A percentile compares a stretch with the other conserved stretches of the same genome.
Evolutionary conservation across 2,797 vertebrate genomes (phyloP).

Genomic region (Sebastes matsubarae): DNA sequence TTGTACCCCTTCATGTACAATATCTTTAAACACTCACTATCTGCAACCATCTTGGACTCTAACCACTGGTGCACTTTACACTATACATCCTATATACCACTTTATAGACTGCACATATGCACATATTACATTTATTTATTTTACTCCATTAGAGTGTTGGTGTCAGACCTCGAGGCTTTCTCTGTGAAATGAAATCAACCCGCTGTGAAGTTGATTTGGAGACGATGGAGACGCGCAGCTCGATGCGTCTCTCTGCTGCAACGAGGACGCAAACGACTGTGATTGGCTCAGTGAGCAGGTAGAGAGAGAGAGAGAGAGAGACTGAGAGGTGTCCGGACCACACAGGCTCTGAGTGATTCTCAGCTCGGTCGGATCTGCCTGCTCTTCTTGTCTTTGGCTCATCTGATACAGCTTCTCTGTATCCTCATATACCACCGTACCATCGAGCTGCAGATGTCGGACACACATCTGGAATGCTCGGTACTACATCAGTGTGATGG

Average conservation of each 20-base stretch:
- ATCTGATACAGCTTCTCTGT: neutral
- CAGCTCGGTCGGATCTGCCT: neutral
- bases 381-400: neutral
- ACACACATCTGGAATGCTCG: neutral
- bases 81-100: too few relatives aligned
- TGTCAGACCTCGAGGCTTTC: too few relatives aligned
- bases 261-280: conserved; percentile 8
- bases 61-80: too few relatives aligned
- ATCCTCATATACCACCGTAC: neutral
- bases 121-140: too few relatives aligned
- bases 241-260: conserved; percentile 48
- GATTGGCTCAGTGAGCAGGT: conserved; percentile 61
- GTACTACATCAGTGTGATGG: conserved; percentile 7
- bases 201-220: conserved; percentile 12
- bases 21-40: too few relatives aligned
- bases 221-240: neutral
- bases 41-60: too few relatives aligned
- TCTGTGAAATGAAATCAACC: too few relatives aligned
- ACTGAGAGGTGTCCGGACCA: neutral
- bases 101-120: too few relatives aligned
- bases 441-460: neutral
- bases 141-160: too few relatives aligned
- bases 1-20: neutral
- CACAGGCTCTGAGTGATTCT: neutral
- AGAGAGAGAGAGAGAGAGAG: neutral